Base-by-base conservation (phyloP, 2,888 invertebrate species). In the Pyrocoelia pectoralis region DNA sequence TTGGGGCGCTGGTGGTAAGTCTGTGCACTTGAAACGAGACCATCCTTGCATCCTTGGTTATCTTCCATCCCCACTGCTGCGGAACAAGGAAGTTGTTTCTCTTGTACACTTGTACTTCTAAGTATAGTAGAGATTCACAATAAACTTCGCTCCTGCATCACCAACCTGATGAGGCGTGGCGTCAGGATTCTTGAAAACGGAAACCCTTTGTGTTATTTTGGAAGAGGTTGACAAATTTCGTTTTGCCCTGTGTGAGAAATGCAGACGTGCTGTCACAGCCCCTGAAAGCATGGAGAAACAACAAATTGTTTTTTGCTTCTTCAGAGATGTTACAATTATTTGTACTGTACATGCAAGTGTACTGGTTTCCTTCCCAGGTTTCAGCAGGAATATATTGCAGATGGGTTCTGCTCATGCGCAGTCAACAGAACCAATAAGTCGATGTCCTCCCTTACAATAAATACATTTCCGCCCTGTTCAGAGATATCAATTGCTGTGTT, bases 21-120 rank as follows among this genome's bases (percentile, higher is more conserved):
- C 14, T 13, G 50, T 28, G 13, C 10, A 2, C 1, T 14, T 19
- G 24, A 24, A 1, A 24, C 24, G 28, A 28, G 28, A 18, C 18
- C 50, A n/a, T 33, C 24, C 3, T 5, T 14, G 5, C 41, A 13
- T 40, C 40, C n/a, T 24, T 29, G 14, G 52, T 14, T 1, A 15
- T 15, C 17, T 52, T 52, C 52, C 52, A 33, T 13, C 52, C 52
- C 33, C 52, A 52, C 10, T 52, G 33, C 52, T 29, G 33, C 14
- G 14, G 33, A 33, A 9, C 17, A 8, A 52, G 33, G 2, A n/a
- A 14, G 52, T 38, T 52, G 14, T 38, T 14, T 33, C 17, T 17
- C 38, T 14, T n/a, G 12, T 52, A 29, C 9, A 52, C 52, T 10
- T 52, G 52, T 9, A 52, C 52, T 15, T 52, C 2, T 29, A 15